phyloP scores from a whole-genome alignment of 2,113 vertebrate genomes.

The Gymnogyps californianus region DNA sequence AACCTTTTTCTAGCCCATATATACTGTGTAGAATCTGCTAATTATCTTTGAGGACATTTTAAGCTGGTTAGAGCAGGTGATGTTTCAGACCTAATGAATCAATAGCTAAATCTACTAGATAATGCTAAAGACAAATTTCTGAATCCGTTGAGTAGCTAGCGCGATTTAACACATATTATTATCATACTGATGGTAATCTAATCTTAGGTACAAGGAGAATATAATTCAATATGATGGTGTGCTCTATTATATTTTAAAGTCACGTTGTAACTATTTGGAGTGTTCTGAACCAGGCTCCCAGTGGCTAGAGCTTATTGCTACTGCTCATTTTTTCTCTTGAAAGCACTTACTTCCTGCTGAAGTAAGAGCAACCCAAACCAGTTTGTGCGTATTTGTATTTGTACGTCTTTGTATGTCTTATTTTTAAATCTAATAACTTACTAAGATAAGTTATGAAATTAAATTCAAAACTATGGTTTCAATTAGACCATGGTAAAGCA shows the following conservation, averaged over 20 bases:
- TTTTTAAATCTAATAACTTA: neutral
- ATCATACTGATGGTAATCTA: neutral
- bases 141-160: neutral
- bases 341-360: neutral
- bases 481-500: neutral
- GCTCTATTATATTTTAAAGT: neutral
- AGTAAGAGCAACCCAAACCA: neutral
- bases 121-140: neutral
- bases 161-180: neutral
- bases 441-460: neutral
- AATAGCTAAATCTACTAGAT: neutral
- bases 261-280: neutral
- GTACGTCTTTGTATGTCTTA: neutral
- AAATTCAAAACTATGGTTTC: neutral
- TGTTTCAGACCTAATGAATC: neutral
- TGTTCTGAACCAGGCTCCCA: neutral
- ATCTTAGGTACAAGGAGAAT: neutral
- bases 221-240: neutral
- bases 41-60: neutral
- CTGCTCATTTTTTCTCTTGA: neutral
- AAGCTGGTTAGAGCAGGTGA: neutral
- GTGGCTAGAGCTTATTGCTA: neutral
- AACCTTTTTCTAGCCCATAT: neutral
- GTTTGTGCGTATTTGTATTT: neutral
- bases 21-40: neutral